Evolutionary conservation across 2,888 invertebrate genomes (phyloP), one percentile per base, ranked within the genome.

Genomic region (Beris chalybata): DNA sequence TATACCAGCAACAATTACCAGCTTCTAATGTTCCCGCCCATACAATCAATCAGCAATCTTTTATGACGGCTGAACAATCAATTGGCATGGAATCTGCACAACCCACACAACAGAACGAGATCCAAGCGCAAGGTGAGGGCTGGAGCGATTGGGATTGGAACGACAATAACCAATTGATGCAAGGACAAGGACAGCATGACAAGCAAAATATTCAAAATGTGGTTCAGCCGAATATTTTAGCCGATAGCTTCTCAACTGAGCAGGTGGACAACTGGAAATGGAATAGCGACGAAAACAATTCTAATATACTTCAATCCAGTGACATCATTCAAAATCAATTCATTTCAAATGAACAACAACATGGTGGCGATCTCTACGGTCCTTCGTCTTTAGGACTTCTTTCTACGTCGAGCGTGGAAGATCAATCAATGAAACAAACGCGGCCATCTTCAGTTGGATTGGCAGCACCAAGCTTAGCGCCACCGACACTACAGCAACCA

Each of bases 191-290:
- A 5, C 53, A 57, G 22, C 63, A 57, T 53, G 56, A 67, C 52
- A 59, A 32, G 31, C 65, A 65, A 44, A 64, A 65, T 45, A 55
- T 61, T 29, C 71, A 53, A n/a, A 54, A 64, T 29, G 5, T 31
- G 1, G 5, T 44, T 7, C 9, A 67, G 54, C 56, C 65, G 15
- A 84, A 83, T 77, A 76, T 82, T 15, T 82, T 86, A 71, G 83
- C 83, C 66, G 86, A 87, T 71, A 86, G 86, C 74, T 87, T 88
- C 77, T 81, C 79, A 13, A 77, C 82, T 7, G 80, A 79, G 53
- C 58, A 61, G 29, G 81, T 81, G 56, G 84, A 86, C 70, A 82
- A 83, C 50, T 89, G 88, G 88, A 86, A 85, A 74, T 88, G 87
- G 87, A 78, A 83, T 5, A 79, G 82, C 72, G 86, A 86, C 64